Percentiles rank a stretch among this genome's conserved stretches.
Conservation (phyloP, 2,113 vertebrate genomes). For the Choloepus hoffmanni region DNA sequence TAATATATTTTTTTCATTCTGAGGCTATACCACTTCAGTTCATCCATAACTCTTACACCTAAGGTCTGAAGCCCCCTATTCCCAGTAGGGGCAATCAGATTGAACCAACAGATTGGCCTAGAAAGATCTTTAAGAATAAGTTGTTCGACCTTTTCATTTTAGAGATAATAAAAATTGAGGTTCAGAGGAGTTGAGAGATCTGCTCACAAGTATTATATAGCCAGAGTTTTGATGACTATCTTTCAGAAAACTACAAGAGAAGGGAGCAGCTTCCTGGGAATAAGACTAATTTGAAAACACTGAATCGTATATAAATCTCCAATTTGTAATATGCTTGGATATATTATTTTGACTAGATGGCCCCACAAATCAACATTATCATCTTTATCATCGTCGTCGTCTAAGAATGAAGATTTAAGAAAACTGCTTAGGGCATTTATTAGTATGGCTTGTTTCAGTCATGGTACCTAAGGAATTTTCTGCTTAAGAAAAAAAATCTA, state of each 20-base stretch:
- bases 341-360: neutral
- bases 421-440: slow-evolving; percentile 21
- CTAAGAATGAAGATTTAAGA: slow-evolving; percentile 14
- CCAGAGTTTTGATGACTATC: neutral
- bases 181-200: neutral
- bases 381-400: neutral
- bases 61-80: neutral
- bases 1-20: neutral
- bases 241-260: slow-evolving; percentile 12
- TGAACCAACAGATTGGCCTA: neutral
- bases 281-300: neutral
- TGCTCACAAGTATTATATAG: neutral
- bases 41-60: neutral
- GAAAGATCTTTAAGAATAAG: neutral
- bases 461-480: slow-evolving; percentile 22
- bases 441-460: neutral
- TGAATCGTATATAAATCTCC: neutral
- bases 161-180: neutral
- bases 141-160: neutral
- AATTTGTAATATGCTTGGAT: neutral
- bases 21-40: neutral
- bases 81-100: neutral
- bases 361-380: neutral
- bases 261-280: neutral
- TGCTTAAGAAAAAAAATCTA: neutral